phyloP scores from a whole-genome alignment of 2,797 vertebrate genomes.

The Paedocypris micromegethes region DNA sequence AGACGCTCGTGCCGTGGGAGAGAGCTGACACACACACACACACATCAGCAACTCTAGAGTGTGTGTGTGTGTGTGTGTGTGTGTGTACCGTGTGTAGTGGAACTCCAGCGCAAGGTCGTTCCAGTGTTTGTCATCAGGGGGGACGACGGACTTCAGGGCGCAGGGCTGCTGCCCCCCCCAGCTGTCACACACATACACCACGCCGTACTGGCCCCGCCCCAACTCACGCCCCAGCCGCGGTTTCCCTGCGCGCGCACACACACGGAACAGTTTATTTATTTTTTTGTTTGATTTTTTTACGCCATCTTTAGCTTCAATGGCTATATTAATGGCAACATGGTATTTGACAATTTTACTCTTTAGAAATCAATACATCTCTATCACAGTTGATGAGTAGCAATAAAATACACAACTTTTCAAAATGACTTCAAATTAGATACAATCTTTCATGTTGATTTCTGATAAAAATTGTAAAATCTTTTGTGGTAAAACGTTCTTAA shows the following conservation, averaged over 20 bases:
- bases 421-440: no score
- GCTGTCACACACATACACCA: conserved; percentile 91
- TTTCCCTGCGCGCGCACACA: conserved; percentile 70
- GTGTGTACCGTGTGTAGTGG: conserved; percentile 87
- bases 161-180: conserved; percentile 93
- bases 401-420: no score
- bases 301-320: no score
- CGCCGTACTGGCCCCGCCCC: conserved; percentile 94
- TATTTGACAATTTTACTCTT: no score
- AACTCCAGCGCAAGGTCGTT: conserved; percentile 97
- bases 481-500: no score
- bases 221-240: conserved; percentile 90
- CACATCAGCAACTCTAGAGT: background rate
- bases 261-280: background rate
- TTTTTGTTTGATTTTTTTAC: no score
- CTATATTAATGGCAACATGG: no score
- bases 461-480: no score
- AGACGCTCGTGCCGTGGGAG: conserved; percentile 88
- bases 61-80: no score
- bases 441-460: no score
- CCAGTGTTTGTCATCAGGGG: conserved; percentile 98
- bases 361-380: no score
- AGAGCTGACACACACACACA: conserved; percentile 65
- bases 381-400: no score
- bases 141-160: conserved; percentile 93